A percentile compares a stretch with the other conserved stretches of the same genome.
phyloP scores from a whole-genome alignment of 2,888 invertebrate genomes.

The Drosophila vallismaia region DNA sequence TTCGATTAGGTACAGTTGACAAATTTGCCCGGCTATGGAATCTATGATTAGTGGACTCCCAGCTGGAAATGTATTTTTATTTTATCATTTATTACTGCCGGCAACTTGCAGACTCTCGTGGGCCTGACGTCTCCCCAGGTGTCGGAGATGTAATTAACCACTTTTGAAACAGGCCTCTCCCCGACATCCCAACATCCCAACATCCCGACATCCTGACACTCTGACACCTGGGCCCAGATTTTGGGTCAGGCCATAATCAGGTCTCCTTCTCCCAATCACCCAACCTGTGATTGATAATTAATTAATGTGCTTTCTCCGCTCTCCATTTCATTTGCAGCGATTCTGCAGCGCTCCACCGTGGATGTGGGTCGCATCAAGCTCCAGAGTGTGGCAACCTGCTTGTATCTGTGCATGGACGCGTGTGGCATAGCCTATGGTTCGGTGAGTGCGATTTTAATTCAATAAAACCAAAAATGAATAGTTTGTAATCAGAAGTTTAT shows the following conservation, averaged over 20 bases:
- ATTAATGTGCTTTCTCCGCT: conserved; percentile 65
- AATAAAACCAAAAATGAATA: background rate
- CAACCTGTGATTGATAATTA: conserved; percentile 65
- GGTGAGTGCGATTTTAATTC: conserved; percentile 87
- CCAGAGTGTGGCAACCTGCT: conserved; percentile 93
- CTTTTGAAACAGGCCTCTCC: conserved; percentile 22
- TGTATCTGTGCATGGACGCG: conserved; percentile 95
- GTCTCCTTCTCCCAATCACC: conserved; percentile 10
- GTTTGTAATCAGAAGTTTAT: too few relatives aligned
- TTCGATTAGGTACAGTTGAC: conserved; percentile 50
- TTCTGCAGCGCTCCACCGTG: conserved; percentile 88
- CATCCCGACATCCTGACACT: conserved; percentile 48
- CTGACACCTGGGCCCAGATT: conserved; percentile 53
- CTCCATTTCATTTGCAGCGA: conserved; percentile 85
- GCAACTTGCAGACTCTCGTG: conserved; percentile 8
- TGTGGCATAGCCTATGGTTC: conserved; percentile 94
- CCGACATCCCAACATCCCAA: background rate
- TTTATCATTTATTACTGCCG: conserved; percentile 1
- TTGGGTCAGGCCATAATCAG: conserved; percentile 38
- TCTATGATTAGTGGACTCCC: conserved; percentile 48
- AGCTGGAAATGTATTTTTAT: conserved; percentile 15
- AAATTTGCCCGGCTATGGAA: conserved; percentile 51
- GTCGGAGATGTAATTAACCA: conserved; percentile 61
- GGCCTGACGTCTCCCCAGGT: conserved; percentile 26
- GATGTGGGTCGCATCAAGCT: conserved; percentile 93